Evolutionary conservation across 2,888 invertebrate genomes (phyloP), one percentile per base, ranked within the genome.

Genomic region (Sminthurides aquaticus): DNA sequence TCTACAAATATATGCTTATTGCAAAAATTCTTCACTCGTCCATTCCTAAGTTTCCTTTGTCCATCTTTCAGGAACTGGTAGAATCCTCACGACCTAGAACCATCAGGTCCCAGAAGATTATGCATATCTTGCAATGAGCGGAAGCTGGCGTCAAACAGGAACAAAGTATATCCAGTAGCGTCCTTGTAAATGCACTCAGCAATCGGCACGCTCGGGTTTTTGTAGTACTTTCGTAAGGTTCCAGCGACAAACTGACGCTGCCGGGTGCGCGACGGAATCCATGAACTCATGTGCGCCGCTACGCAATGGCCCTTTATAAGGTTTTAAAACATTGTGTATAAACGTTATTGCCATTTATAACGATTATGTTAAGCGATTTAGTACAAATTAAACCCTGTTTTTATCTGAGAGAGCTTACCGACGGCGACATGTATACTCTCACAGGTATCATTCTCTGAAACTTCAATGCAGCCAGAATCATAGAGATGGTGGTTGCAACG

Each of bases 161-260:
- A 15, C 8, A 34, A 34, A 34, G 15, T 34, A 34, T 34, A 34
- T 34, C 15, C 8, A 15, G 5, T 34, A 34, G 8, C 43, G 15
- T 15, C 43, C 5, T 5, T 5, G 43, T 34, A 34, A 34, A 34
- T 34, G 43, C 5, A 34, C 43, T 5, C 15, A 34, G 15, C 43
- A 5, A 34, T 34, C 15, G 43, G 43, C 5, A 34, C 15, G 5
- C 15, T 34, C 5, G 5, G 8, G 43, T 34, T 34, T 34, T 34
- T 15, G 15, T 5, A 34, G 43, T 5, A 5, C 8, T 34, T 11
- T 34, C 48, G 56, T 1, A 74, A 28, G 5, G 69, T 70, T 26
- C 74, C 74, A 26, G 70, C 71, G 0, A 71, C 49, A 54, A 72
- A 72, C 22, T 74, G 71, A 5, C 62, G 66, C 3, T 57, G 34